Base-by-base conservation (phyloP, 2,797 vertebrate genomes). In the Poeciliopsis infans region DNA sequence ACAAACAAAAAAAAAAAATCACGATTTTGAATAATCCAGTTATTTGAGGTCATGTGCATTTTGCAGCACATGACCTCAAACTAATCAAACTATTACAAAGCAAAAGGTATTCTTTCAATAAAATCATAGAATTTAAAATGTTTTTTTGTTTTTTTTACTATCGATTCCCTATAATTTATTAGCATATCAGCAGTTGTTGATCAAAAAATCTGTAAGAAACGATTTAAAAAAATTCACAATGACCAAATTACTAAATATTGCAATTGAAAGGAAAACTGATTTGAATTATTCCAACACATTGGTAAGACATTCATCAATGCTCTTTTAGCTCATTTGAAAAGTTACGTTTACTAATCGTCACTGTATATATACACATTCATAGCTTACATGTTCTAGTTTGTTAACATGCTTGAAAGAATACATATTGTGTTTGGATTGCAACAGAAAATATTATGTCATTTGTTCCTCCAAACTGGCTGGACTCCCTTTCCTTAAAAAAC, bases 51-150 rank as follows among this genome's bases (percentile, higher is more conserved):
- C 1, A 25, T 11, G 36, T 41, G 15, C 20, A 68, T 76, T 80
- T 23, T 84, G 51, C 72, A 0, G 23, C 59, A 82, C 10, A 31
- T 84, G 78, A 88, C 1, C 2, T 36, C 72, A 74, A 85, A 72
- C 80, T 59, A 74, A 68, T 80, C 57, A 77, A 79, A 75, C 45
- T 0, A 64, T 71, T 25, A 55, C 3, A 23, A 41, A n/a, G 2
- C 5, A 1, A 36, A 8, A 5, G 31, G 16, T 7, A 36, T 33
- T 16, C 2, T 61, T 64, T 5, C 31, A 64, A 39, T 7, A 41
- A 41, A 28, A 49, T 73, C 49, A 25, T 6, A 12, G 23, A 39
- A 39, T 72, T 20, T 16, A 36, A 49, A 36, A 12, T 18, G 11
- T 47, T 31, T 31, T 31, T 31, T n/a, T n/a, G n/a, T n/a, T n/a